Percentiles rank a stretch among this genome's conserved stretches.
phyloP scores from a whole-genome alignment of 2,113 vertebrate species.

The Eurystomus gularis region DNA sequence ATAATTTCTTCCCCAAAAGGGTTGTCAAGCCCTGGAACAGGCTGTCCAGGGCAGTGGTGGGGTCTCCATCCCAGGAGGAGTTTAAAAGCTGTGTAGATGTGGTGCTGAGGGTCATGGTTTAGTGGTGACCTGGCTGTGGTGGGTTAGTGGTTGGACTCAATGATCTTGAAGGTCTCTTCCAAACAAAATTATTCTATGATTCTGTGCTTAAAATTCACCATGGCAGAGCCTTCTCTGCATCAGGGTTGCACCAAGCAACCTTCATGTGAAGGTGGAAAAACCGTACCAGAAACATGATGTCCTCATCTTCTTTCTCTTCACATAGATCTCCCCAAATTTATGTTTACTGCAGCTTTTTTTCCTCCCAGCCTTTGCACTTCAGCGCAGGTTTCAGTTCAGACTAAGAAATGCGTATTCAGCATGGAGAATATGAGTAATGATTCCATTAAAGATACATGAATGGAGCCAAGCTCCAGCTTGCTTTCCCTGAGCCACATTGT shows the following conservation, averaged over 20 bases:
- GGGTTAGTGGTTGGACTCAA: neutral
- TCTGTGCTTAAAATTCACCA: neutral
- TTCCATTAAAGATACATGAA: neutral
- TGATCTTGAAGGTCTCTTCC: neutral
- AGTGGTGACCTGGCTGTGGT: neutral
- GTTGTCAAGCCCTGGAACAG: neutral
- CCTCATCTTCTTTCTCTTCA: neutral
- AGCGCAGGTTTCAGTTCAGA: neutral
- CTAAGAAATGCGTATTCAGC: neutral
- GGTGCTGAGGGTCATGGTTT: neutral
- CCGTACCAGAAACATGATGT: neutral
- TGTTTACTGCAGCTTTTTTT: neutral
- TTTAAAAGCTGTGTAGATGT: neutral
- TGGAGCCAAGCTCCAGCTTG: neutral
- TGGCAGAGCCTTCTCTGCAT: fast-evolving
- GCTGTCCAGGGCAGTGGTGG: neutral
- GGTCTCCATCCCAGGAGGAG: neutral
- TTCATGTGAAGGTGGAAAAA: neutral
- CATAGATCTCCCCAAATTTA: neutral
- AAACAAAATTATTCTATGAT: neutral
- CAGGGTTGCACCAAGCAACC: neutral
- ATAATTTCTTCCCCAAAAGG: neutral
- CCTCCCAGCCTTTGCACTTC: neutral
- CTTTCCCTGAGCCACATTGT: fast-evolving
- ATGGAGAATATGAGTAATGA: neutral